phyloP scores from a whole-genome alignment of 2,113 vertebrate genomes.

The Pionites leucogaster region DNA sequence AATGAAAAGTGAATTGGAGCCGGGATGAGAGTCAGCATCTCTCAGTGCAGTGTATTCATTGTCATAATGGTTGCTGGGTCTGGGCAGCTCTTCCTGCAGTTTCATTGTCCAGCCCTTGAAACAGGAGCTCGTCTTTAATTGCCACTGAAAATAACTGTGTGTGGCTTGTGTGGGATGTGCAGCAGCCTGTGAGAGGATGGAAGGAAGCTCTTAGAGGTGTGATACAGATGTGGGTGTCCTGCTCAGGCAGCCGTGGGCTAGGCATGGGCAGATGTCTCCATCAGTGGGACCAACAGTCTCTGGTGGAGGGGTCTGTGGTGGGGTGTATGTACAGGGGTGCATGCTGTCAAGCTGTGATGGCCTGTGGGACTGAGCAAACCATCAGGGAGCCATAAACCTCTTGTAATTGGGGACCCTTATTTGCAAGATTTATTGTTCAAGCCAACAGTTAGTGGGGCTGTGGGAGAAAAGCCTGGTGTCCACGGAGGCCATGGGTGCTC shows the following conservation, averaged over 20 bases:
- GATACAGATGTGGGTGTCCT: background rate
- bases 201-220: background rate
- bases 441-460: background rate
- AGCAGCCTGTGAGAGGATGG: background rate
- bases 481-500: background rate
- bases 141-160: background rate
- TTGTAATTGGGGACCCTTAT: background rate
- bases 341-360: background rate
- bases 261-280: background rate
- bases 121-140: background rate
- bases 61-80: background rate
- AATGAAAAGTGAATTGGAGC: background rate
- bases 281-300: background rate
- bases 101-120: background rate
- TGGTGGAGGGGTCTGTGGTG: accelerated
- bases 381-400: background rate
- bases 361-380: background rate
- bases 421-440: background rate
- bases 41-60: background rate
- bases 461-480: background rate
- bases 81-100: background rate
- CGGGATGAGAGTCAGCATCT: background rate
- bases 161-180: background rate
- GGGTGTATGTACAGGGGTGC: accelerated
- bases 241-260: background rate